Evolutionary conservation across 2,888 invertebrate species (phyloP), one percentile per base, ranked within the genome.

Genomic region (Rotaria sp.): DNA sequence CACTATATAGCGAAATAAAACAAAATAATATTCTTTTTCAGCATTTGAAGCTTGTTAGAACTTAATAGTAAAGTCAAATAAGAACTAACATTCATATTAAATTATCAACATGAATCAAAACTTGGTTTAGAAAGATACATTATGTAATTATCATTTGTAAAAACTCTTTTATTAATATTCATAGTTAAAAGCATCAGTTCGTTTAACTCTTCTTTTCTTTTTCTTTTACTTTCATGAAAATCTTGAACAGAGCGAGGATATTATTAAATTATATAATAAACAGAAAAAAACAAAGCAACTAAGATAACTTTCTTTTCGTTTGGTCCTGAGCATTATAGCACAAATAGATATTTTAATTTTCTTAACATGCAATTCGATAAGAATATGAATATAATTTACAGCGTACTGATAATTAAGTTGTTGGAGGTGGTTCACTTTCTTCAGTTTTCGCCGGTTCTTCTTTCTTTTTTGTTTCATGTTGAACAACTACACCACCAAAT

Each of bases 391-490:
- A 67, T 5, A 67, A 67, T 21, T 35, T 21, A 35, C 30, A 35
- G 35, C 18, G 4, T 4, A 67, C 35, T 1, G 18, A 35, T 18
- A 35, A 67, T 67, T 67, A 67, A 38, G 67, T 26, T 35, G 30
- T 35, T 35, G 30, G 1, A 30, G 67, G 21, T 67, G 18, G 35
- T 35, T 35, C 35, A 67, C 8, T 35, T 67, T 67, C 67, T 21
- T 35, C 67, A 21, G 35, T 35, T 35, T 67, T 67, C 1, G 35
- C 35, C 15, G 67, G 35, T 80, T 80, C 67, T 67, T 67, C 67
- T 35, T 67, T 67, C 35, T 67, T 67, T 35, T 67, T 67, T 67
- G 35, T 45, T 45, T 35, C 80, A 80, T 80, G 80, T 80, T 80
- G 41, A 45, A 80, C 80, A n/a, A n/a, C n/a, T 13, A 2, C n/a